Evolutionary conservation across 2,888 invertebrate genomes (phyloP).

Genomic region (Eucriotettix oculatus): DNA sequence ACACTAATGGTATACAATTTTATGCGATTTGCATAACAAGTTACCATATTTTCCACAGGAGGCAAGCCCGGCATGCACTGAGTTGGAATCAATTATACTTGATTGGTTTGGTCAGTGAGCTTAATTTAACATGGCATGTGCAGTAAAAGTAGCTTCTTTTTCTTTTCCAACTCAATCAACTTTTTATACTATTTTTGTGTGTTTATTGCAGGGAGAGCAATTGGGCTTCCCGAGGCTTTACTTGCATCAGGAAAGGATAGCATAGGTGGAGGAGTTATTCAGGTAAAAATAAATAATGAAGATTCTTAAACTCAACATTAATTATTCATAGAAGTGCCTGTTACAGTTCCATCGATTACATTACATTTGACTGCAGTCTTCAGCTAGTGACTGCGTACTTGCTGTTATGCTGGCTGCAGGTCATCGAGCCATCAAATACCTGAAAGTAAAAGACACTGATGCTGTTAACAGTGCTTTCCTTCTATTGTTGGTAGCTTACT

Average conservation of each 20-base stretch:
- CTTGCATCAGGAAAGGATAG: constrained; percentile 39
- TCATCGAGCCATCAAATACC: constrained; percentile 43
- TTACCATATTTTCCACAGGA: background rate
- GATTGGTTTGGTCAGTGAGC: background rate
- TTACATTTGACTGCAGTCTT: constrained; percentile 33
- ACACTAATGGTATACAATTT: background rate
- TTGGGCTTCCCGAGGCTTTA: constrained; percentile 57
- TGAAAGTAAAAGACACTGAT: constrained; percentile 34
- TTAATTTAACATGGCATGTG: background rate
- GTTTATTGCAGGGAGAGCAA: constrained; percentile 29
- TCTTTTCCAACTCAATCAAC: too few species aligned
- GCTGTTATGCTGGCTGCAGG: constrained; percentile 62
- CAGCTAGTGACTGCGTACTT: constrained; percentile 67
- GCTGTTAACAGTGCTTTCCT: constrained; percentile 38
- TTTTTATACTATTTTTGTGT: too few species aligned
- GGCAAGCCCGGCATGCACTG: background rate
- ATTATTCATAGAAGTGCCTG: too few species aligned
- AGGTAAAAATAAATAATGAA: constrained; percentile 20
- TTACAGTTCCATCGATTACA: too few species aligned
- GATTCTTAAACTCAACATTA: too few species aligned
- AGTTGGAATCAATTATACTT: background rate
- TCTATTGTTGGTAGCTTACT: constrained; percentile 55
- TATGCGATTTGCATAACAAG: background rate
- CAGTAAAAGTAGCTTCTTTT: too few species aligned
- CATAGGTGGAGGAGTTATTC: constrained; percentile 42